phyloP scores from a whole-genome alignment of 2,797 vertebrate species.

The Spatula clypeata region DNA sequence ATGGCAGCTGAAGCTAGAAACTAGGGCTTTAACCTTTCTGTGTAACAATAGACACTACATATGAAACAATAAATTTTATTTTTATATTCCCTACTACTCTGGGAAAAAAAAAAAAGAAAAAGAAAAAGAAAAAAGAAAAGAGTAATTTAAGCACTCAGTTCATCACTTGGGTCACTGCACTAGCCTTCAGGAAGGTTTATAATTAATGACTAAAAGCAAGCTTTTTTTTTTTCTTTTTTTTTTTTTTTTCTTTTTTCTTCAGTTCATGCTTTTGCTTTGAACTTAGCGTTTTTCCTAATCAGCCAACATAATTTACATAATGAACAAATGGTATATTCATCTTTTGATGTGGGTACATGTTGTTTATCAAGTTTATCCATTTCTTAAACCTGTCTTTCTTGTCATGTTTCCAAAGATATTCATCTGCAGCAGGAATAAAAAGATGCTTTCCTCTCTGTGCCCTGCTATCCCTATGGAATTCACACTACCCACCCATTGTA shows the following conservation, averaged over 20 bases:
- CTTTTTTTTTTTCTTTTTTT: background rate
- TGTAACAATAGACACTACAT: background rate
- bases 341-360: conserved; percentile 6
- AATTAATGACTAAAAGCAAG: background rate
- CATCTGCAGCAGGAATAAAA: background rate
- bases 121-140: background rate
- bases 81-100: background rate
- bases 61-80: background rate
- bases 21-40: background rate
- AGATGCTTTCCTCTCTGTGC: rapidly evolving
- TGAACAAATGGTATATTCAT: conserved; percentile 10
- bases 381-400: conserved; percentile 4
- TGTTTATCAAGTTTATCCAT: conserved; percentile 22
- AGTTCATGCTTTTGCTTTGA: conserved; percentile 42
- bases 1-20: background rate
- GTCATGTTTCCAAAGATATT: background rate
- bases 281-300: background rate
- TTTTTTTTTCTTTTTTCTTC: background rate
- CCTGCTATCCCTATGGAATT: background rate
- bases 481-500: background rate
- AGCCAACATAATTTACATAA: conserved; percentile 22
- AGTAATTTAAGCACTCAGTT: background rate
- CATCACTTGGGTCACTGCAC: background rate
- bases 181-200: conserved; percentile 3
- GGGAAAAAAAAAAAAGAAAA: background rate